phyloP scores from a whole-genome alignment of 2,888 invertebrate genomes.

The Microplitis manilae region DNA sequence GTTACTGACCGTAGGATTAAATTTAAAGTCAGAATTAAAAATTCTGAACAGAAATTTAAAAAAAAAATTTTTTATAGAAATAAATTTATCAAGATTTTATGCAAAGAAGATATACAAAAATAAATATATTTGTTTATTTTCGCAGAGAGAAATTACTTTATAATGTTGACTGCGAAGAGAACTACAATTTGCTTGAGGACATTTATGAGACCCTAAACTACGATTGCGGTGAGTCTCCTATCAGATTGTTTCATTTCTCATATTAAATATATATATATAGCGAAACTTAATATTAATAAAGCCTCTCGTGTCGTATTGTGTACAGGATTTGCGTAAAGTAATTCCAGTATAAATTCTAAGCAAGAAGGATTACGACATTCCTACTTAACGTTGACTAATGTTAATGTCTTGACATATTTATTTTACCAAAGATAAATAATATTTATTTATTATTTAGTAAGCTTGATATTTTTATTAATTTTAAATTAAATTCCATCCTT shows the following conservation, averaged over 20 bases:
- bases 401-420: not conserved
- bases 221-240: constrained; percentile 75
- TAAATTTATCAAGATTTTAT: not conserved
- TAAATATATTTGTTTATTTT: constrained; percentile 58
- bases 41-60: too few relatives aligned
- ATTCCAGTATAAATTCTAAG: not conserved
- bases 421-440: too few relatives aligned
- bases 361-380: not conserved
- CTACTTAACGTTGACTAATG: not conserved
- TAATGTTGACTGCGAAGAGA: constrained; percentile 77
- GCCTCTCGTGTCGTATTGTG: not conserved
- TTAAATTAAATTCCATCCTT: too few relatives aligned
- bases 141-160: constrained; percentile 78
- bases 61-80: too few relatives aligned
- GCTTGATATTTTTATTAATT: too few relatives aligned
- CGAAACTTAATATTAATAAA: constrained; percentile 1
- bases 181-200: constrained; percentile 83
- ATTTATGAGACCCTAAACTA: constrained; percentile 79
- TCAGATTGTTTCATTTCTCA: constrained; percentile 12
- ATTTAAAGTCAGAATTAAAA: too few relatives aligned
- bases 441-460: too few relatives aligned
- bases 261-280: not conserved
- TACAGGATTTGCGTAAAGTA: not conserved
- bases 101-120: not conserved
- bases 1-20: too few relatives aligned